These are phyloP conservation scores for Nemopilema nomurai DNA, from an alignment of 30 jellyfish, hydroid and myxozoan species.

Conservation along the genomic window DNA sequence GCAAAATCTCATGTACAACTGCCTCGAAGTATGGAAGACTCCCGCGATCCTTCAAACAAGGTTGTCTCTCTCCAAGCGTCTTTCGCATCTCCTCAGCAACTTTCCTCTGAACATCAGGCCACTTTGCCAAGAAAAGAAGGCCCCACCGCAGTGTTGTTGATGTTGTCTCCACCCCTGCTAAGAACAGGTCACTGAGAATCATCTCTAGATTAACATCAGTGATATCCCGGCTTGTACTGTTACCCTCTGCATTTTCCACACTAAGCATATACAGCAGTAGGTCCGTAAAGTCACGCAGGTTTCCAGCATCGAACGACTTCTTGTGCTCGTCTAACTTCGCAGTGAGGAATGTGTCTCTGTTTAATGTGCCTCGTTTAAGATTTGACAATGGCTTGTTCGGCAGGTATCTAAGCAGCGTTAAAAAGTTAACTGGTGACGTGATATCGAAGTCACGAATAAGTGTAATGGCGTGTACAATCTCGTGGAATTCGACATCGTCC, in stretches of 20 bases:
- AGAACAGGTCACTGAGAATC: constrained; percentile 62
- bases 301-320: constrained; percentile 57
- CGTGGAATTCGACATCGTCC: constrained; percentile 60
- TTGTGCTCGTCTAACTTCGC: constrained; percentile 49
- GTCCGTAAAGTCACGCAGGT: constrained; percentile 75
- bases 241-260: constrained; percentile 14
- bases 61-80: constrained; percentile 64
- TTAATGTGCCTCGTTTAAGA: constrained; percentile 40
- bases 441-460: not conserved
- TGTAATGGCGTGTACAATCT: not conserved
- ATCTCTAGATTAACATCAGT: constrained; percentile 44
- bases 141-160: constrained; percentile 71
- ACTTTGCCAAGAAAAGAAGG: constrained; percentile 48
- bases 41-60: constrained; percentile 67
- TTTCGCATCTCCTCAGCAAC: constrained; percentile 59
- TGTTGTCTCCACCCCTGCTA: constrained; percentile 76
- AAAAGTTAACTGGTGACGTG: constrained; percentile 22
- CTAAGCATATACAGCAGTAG: constrained; percentile 33
- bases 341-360: constrained; percentile 45
- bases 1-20: constrained; percentile 60
- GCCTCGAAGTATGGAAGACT: constrained; percentile 67
- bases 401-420: constrained; percentile 71
- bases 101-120: constrained; percentile 73
- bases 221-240: not conserved
- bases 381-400: constrained; percentile 49